Evolutionary conservation across 1,140 invertebrate species (phyloP).

Genomic region (Physella acuta): DNA sequence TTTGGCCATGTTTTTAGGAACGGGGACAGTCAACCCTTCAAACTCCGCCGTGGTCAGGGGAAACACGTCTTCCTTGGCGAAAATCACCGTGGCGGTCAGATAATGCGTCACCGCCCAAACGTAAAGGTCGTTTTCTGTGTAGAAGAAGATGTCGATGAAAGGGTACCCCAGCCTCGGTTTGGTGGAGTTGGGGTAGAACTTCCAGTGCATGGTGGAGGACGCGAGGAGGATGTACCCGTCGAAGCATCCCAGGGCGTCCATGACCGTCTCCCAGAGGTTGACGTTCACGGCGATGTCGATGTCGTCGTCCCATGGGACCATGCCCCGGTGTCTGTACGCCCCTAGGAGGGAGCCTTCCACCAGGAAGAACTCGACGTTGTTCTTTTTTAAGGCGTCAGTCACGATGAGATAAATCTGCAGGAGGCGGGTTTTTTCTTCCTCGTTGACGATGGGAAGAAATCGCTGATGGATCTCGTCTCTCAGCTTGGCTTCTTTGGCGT

Average conservation of each 20-base stretch:
- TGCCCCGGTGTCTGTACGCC: slow-evolving; percentile 30
- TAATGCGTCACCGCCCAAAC: slow-evolving; percentile 4
- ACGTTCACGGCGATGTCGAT: slow-evolving; percentile 30
- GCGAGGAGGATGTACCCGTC: not conserved
- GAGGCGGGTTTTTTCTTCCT: not conserved
- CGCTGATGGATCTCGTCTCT: not conserved
- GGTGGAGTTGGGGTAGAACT: not conserved
- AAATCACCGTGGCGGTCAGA: not conserved
- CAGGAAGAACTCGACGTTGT: slow-evolving; percentile 15
- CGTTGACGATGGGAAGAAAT: not conserved
- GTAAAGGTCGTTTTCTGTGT: not conserved
- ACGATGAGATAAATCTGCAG: not conserved
- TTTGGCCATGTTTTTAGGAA: not conserved
- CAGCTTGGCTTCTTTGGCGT: not conserved
- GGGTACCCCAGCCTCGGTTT: not conserved
- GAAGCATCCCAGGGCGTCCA: not conserved
- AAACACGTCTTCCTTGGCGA: not conserved
- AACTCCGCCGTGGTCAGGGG: not conserved
- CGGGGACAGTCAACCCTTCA: not conserved
- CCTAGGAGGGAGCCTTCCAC: slow-evolving; percentile 30
- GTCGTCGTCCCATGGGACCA: slow-evolving; percentile 39
- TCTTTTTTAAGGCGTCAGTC: not conserved
- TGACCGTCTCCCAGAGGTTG: not conserved
- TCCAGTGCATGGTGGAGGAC: not conserved
- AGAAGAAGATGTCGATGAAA: slow-evolving; percentile 12